Conservation (phyloP, 2,113 vertebrate genomes). For the Sebastes fasciatus region DNA sequence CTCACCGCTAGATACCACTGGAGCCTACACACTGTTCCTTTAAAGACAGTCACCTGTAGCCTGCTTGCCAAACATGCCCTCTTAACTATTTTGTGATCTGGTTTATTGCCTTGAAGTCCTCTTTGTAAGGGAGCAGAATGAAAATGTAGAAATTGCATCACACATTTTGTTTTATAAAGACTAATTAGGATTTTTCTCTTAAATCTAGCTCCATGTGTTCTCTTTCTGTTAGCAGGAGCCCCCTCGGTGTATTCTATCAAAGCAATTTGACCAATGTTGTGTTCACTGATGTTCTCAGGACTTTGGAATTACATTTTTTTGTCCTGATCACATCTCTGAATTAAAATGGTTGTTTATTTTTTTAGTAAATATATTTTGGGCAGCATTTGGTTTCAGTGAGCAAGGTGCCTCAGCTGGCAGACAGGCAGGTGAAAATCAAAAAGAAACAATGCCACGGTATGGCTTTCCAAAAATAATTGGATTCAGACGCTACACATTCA, state of each 20-base stretch:
- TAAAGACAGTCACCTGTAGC: not conserved
- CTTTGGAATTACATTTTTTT: not conserved
- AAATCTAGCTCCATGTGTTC: not conserved
- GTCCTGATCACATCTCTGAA: slow-evolving; percentile 20
- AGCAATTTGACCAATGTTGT: not conserved
- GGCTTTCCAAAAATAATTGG: slow-evolving; percentile 69
- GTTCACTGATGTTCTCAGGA: slow-evolving; percentile 5
- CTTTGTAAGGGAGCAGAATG: not conserved
- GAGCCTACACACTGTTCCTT: too few relatives aligned
- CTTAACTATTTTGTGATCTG: not conserved
- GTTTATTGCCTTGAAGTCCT: not conserved
- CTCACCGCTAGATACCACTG: too few relatives aligned
- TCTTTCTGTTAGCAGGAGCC: slow-evolving; percentile 1
- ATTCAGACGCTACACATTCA: slow-evolving; percentile 64
- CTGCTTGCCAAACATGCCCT: not conserved
- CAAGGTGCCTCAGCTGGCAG: slow-evolving; percentile 68
- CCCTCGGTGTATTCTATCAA: slow-evolving; percentile 3
- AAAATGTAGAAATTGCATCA: not conserved
- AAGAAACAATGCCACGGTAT: slow-evolving; percentile 44
- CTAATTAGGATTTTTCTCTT: not conserved
- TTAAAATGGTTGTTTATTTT: not conserved
- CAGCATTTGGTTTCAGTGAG: slow-evolving; percentile 34
- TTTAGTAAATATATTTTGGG: slow-evolving; percentile 14
- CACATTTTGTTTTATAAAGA: not conserved
- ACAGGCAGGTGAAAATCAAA: slow-evolving; percentile 58